Evolutionary conservation across 2,888 invertebrate genomes (phyloP).

Genomic region (Andricus curvator): DNA sequence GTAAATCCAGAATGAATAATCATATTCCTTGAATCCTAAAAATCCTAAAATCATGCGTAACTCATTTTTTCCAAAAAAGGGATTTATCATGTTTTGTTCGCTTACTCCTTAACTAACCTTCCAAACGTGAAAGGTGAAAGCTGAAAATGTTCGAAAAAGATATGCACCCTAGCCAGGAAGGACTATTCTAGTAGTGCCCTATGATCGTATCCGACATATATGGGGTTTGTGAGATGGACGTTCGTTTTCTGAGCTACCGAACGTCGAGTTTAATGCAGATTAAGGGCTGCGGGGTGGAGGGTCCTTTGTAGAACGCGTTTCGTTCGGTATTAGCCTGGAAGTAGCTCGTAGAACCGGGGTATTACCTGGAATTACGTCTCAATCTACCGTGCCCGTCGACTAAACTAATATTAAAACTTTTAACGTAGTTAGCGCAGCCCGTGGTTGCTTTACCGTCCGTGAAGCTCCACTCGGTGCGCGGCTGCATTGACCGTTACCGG

Average conservation of each 20-base stretch:
- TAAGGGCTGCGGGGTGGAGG: conserved; percentile 71
- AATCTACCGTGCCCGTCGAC: conserved; percentile 78
- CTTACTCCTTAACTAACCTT: too few relatives aligned
- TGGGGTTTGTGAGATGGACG: conserved; percentile 45
- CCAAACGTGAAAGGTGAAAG: neutral
- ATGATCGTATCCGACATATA: conserved; percentile 4
- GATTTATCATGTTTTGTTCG: too few relatives aligned
- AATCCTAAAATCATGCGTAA: too few relatives aligned
- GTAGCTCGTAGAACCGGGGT: conserved; percentile 76
- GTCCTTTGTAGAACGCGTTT: conserved; percentile 76
- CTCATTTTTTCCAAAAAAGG: too few relatives aligned
- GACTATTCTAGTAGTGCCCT: neutral
- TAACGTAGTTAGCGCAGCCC: conserved; percentile 77
- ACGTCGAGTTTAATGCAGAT: conserved; percentile 76
- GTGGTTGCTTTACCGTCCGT: conserved; percentile 77
- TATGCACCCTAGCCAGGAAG: neutral
- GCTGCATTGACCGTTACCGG: conserved; percentile 75
- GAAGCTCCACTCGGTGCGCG: conserved; percentile 69
- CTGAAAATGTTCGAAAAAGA: neutral
- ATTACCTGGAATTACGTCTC: conserved; percentile 79
- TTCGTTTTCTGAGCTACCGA: conserved; percentile 65
- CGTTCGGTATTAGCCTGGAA: conserved; percentile 76
- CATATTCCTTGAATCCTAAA: too few relatives aligned
- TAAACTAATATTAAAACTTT: conserved; percentile 79
- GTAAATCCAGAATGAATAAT: too few relatives aligned